Conservation (phyloP, 2,797 vertebrate species). For the Pseudotriccus pelzelni region DNA sequence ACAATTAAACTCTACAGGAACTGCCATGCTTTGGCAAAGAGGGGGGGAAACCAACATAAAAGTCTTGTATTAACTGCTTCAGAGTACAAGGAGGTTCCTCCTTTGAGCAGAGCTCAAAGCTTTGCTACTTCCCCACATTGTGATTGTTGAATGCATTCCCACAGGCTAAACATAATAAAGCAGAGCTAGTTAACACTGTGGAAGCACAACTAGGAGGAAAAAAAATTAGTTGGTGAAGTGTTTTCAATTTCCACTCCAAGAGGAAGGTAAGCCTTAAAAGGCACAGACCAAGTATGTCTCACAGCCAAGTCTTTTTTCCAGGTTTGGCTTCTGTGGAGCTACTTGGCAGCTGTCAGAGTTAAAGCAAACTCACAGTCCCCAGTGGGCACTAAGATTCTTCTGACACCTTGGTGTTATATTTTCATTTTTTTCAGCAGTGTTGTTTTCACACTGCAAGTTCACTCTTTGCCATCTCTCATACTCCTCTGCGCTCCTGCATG, state of each 20-base stretch:
- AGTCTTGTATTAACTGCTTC: background rate
- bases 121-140: background rate
- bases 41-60: background rate
- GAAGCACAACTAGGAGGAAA: background rate
- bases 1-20: fast-evolving
- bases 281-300: background rate
- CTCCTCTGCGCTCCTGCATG: background rate
- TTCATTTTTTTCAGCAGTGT: background rate
- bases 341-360: background rate
- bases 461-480: background rate
- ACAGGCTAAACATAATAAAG: background rate
- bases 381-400: background rate
- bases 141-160: background rate
- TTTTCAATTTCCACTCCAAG: background rate
- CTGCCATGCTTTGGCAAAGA: background rate
- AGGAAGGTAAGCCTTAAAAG: background rate
- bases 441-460: background rate
- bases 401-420: background rate
- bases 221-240: background rate
- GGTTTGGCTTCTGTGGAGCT: background rate
- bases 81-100: background rate
- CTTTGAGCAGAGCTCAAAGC: background rate
- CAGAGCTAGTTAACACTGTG: background rate
- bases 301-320: background rate
- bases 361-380: background rate